Conservation (phyloP, 2,888 invertebrate species). For the Melanostoma scalare region DNA sequence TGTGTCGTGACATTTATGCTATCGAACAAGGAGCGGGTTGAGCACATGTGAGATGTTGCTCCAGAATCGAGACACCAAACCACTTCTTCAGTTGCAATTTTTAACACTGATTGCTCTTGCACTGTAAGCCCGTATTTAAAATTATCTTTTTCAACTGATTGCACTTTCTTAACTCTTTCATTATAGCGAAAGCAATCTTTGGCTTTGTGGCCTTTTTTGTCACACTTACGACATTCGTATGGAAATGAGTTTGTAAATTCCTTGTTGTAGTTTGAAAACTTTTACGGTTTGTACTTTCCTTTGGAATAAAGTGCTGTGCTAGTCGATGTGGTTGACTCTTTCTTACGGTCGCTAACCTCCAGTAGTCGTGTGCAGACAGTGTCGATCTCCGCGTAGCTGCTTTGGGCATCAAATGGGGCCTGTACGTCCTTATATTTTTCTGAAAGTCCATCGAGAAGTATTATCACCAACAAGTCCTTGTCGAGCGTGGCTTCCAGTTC, state of each 20-base stretch:
- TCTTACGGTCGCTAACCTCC: conserved; percentile 23
- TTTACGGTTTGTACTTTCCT: neutral
- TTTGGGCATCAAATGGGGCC: conserved; percentile 47
- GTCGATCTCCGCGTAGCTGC: conserved; percentile 32
- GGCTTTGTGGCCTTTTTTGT: conserved; percentile 5
- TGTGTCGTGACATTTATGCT: neutral
- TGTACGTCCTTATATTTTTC: conserved; percentile 39
- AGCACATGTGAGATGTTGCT: neutral
- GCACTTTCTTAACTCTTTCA: neutral
- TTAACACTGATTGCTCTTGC: neutral
- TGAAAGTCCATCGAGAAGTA: conserved; percentile 48
- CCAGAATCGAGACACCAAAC: conserved; percentile 1
- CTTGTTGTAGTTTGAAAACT: neutral
- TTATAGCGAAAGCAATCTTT: conserved; percentile 2
- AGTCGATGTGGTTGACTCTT: neutral
- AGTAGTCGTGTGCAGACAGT: conserved; percentile 19
- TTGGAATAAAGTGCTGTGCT: neutral
- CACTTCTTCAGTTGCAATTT: neutral
- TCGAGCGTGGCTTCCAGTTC: too few relatives aligned
- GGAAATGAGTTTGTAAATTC: conserved; percentile 2
- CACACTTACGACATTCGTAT: conserved; percentile 11
- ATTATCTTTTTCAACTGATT: neutral
- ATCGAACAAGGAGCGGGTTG: neutral
- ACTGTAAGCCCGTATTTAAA: neutral
- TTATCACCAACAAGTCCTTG: conserved; percentile 30